These are phyloP conservation scores for Coleophora flavipennella DNA, from an alignment of 2,888 invertebrate genomes.

Conservation along the genomic window DNA sequence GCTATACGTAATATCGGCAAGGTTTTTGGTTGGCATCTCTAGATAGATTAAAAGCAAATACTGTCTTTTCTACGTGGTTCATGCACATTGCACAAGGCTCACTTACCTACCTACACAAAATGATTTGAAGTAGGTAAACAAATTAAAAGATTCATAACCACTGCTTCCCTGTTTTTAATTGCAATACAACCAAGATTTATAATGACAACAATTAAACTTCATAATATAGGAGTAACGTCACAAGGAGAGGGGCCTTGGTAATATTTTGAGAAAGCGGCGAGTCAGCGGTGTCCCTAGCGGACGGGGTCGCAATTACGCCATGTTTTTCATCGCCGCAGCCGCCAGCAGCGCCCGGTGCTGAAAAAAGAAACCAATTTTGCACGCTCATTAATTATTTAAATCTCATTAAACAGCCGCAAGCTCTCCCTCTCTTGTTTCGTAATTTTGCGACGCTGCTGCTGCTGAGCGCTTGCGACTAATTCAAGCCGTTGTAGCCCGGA, in stretches of 20 bases:
- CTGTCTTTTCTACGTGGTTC: too few relatives aligned
- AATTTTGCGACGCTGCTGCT: constrained; percentile 40
- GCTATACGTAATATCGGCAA: too few relatives aligned
- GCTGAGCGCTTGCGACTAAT: constrained; percentile 29
- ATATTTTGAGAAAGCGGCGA: constrained; percentile 19
- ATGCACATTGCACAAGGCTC: too few relatives aligned
- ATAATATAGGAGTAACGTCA: constrained; percentile 44
- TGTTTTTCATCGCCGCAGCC: constrained; percentile 49
- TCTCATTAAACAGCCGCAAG: constrained; percentile 69
- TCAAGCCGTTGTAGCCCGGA: constrained; percentile 38
- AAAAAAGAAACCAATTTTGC: constrained; percentile 70
- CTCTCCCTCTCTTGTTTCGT: constrained; percentile 54
- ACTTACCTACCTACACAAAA: constrained; percentile 19
- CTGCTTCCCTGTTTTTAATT: constrained; percentile 27
- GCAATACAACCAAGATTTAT: constrained; percentile 38
- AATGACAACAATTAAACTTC: constrained; percentile 44
- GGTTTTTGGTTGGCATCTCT: too few relatives aligned
- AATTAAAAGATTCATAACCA: too few relatives aligned
- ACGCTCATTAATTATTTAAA: constrained; percentile 74
- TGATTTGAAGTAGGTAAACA: too few relatives aligned
- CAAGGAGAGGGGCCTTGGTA: constrained; percentile 29
- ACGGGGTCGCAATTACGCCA: constrained; percentile 59
- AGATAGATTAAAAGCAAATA: too few relatives aligned
- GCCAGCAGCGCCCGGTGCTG: constrained; percentile 38
- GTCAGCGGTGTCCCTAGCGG: constrained; percentile 25